Evolutionary conservation across 2,797 vertebrate genomes (phyloP).

Genomic region (Xenops minutus): DNA sequence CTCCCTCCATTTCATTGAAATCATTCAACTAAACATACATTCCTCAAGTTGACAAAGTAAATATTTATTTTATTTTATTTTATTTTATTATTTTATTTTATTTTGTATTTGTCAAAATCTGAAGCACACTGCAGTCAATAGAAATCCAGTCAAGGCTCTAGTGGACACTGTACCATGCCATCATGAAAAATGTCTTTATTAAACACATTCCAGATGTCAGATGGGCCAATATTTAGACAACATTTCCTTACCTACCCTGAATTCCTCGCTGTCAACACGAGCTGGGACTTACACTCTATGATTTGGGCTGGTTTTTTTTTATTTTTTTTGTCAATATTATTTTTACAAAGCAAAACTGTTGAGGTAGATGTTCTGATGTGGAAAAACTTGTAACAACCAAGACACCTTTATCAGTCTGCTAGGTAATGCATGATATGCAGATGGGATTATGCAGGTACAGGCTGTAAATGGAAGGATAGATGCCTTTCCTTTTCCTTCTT

Average conservation of each 20-base stretch:
- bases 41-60: neutral
- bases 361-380: neutral
- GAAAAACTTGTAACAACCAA: neutral
- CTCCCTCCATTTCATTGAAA: neutral
- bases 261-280: neutral
- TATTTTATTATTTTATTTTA: neutral
- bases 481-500: neutral
- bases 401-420: neutral
- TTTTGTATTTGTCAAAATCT: neutral
- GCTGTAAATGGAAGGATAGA: neutral
- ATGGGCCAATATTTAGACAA: neutral
- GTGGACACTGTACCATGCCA: neutral
- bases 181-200: neutral
- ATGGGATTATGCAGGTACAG: neutral
- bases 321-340: neutral
- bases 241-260: neutral
- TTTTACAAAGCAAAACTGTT: neutral
- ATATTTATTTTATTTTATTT: neutral
- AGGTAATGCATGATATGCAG: neutral
- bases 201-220: neutral
- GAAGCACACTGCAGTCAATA: neutral
- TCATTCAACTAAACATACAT: neutral
- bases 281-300: neutral
- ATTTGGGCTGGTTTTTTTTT: neutral
- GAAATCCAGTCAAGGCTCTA: neutral